A percentile compares a stretch with the other conserved stretches of the same genome.
These are phyloP conservation scores for Miichthys miiuy DNA, from an alignment of 2,797 vertebrate species.

Conservation along the genomic window DNA sequence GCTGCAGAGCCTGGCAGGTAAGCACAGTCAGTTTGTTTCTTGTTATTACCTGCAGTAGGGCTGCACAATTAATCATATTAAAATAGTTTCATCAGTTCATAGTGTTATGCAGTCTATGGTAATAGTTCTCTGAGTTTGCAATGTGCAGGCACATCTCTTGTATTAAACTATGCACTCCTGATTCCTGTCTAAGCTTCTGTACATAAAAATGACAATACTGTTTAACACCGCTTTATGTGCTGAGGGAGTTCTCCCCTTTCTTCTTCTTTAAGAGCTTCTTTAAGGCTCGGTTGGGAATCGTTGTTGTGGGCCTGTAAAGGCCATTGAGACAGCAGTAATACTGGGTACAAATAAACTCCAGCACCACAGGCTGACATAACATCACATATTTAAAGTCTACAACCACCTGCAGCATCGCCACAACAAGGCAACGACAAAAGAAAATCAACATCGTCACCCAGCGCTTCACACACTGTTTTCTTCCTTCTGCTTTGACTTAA, in stretches of 20 bases:
- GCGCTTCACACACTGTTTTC: not conserved
- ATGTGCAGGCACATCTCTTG: not conserved
- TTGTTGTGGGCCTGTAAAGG: constrained; percentile 10
- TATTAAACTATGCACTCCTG: not conserved
- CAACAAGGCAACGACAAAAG: not conserved
- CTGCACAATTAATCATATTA: constrained; percentile 3
- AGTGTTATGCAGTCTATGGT: not conserved
- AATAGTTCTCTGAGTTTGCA: not conserved
- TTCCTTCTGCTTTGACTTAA: not conserved
- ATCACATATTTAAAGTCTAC: not conserved
- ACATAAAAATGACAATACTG: not conserved
- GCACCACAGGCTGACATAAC: constrained; percentile 6
- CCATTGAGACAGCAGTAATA: constrained; percentile 13
- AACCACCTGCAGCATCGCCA: constrained; percentile 12
- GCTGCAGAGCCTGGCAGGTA: constrained; percentile 51
- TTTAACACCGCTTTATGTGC: not conserved
- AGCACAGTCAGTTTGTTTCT: constrained; percentile 25
- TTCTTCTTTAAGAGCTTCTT: not conserved
- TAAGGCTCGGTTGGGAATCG: not conserved
- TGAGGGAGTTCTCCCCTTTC: not conserved
- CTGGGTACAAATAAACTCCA: constrained; percentile 16
- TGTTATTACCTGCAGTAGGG: constrained; percentile 1
- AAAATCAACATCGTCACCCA: not conserved
- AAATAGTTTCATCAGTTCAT: not conserved
- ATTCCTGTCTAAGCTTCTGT: not conserved